Evolutionary conservation across 2,888 invertebrate species (phyloP), one percentile per base, ranked within the genome.

Genomic region (Drosophila aldrichi): DNA sequence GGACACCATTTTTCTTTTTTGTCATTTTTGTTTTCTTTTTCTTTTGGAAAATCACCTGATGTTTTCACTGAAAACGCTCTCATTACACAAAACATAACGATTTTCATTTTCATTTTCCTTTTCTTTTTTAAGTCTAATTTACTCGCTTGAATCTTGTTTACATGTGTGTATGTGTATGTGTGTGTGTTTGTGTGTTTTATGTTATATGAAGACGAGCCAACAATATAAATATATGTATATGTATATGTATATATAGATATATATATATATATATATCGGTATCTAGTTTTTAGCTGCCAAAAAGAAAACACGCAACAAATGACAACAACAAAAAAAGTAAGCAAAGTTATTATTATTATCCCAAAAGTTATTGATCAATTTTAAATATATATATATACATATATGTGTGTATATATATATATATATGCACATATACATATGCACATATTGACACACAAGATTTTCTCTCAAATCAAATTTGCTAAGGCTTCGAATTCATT

Each of bases 11-110:
- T 51, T 3, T 3, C 9, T 25, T 32, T 2, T 34, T 51, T 64
- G 25, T 46, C 7, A 2, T 20, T 43, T 20, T 20, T 20, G 1
- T 10, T 25, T 8, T 46, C n/a, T 48, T 29, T 14, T 32, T 32
- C n/a, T 16, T 25, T 56, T 65, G 48, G 36, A 65, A 79, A 69
- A 79, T 77, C 85, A 82, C 70, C 77, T 71, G 82, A 82, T 77
- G 88, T 82, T 88, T 82, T 84, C 89, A 84, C 84, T 84, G 84
- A 84, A 84, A 84, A 89, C 84, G 84, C 84, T 84, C 89, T 79
- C 73, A 79, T 78, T 82, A 67, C 69, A 80, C 73, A 79, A 74
- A 74, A 77, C 54, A 57, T 56, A 67, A 68, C 51, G 63, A 64
- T 52, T 52, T 38, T 52, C 38, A 22, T 22, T 22, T 14, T 52